Base-by-base conservation (phyloP, 2,113 vertebrate species). In the Misgurnus anguillicaudatus region DNA sequence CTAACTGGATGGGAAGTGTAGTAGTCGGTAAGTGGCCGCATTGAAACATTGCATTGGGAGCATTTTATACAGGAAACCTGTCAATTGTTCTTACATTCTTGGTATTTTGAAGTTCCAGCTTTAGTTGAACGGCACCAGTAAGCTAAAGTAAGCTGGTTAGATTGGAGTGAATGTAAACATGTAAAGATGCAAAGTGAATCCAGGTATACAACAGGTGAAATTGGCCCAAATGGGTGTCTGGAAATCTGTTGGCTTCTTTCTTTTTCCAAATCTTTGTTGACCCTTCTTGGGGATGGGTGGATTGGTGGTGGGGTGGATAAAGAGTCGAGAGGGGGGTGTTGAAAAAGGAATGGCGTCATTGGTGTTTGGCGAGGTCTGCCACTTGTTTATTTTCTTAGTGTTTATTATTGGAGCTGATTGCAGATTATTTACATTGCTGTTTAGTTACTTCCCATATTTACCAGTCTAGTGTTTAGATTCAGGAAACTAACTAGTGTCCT, bases 361-460 rank as follows among this genome's bases (percentile, higher is more conserved):
- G 84, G 80, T 83, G 83, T 87, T 86, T 82, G 70, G 41, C n/a
- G 63, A 45, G 24, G 47, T 78, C 14, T 82, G 81, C 76, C 84
- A 24, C 42, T 14, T 13, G 86, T 85, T 90, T 86, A 80, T 90
- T 91, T 92, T 88, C 84, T 83, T 78, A 87, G 38, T 84, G 90
- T 91, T 90, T 92, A 91, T 89, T 88, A 87, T 89, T 84, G 85
- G 80, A 84, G 85, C 87, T 93, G 89, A 91, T 93, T 93, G 83
- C 88, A 86, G 84, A 39, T 14, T 88, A 89, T 92, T 90, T 91
- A 90, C 85, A 6, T 78, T 83, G 65, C 48, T 87, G 87, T 87
- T 89, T 78, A 75, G 60, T 80, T 79, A 72, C 89, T 93, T 89
- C 87, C 85, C 90, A 83, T 81, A 67, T 87, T 86, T 80, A 81